A percentile compares a stretch with the other conserved stretches of the same genome.
Evolutionary conservation across 2,888 invertebrate genomes (phyloP).

Genomic region (Drosophila formosana): DNA sequence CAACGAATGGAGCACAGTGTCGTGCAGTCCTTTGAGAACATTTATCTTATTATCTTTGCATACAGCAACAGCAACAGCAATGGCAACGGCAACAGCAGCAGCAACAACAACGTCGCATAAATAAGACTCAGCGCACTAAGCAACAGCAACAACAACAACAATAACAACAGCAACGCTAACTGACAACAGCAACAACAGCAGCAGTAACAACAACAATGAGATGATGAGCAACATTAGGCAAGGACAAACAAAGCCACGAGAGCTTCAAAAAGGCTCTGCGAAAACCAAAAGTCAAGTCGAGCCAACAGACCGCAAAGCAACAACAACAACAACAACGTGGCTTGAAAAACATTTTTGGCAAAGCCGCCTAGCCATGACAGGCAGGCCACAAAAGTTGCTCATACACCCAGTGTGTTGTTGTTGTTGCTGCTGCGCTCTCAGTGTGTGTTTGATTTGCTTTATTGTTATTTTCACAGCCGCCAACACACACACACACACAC

Average conservation of each 20-base stretch:
- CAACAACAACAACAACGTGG: conserved; percentile 33
- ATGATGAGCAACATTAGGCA: conserved; percentile 78
- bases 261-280: conserved; percentile 67
- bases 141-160: conserved; percentile 37
- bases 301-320: conserved; percentile 73
- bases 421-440: conserved; percentile 23
- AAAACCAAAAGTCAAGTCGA: conserved; percentile 80
- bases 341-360: conserved; percentile 67
- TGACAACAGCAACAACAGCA: conserved; percentile 48
- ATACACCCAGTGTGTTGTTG: conserved; percentile 58
- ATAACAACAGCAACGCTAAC: conserved; percentile 12
- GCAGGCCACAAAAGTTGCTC: conserved; percentile 68
- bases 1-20: conserved; percentile 68
- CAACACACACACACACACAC: conserved; percentile 27
- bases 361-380: conserved; percentile 67
- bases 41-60: conserved; percentile 82
- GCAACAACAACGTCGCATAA: conserved; percentile 62
- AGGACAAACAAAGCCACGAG: conserved; percentile 73
- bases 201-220: conserved; percentile 61
- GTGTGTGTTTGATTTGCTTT: conserved; percentile 70
- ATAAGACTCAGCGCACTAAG: conserved; percentile 70
- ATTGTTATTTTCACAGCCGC: conserved; percentile 60
- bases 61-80: conserved; percentile 52
- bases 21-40: conserved; percentile 81
- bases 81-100: conserved; percentile 58